Conservation (phyloP, 2,797 vertebrate species). For the Chloroceryle inda region DNA sequence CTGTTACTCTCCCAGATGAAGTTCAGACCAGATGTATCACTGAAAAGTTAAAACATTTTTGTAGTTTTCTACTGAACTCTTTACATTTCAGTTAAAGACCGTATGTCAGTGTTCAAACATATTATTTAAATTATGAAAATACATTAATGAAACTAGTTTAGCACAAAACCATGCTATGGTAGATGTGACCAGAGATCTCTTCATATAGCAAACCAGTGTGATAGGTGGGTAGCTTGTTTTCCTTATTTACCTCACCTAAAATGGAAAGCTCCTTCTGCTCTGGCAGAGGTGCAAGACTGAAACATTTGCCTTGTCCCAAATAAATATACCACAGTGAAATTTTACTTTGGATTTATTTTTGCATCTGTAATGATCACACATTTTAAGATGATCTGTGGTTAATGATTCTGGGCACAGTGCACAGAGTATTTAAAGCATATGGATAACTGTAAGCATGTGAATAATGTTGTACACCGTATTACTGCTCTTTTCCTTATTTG, state of each 20-base stretch:
- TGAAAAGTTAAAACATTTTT: conserved; percentile 20
- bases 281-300: neutral
- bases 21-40: neutral
- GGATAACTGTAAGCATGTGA: neutral
- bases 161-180: neutral
- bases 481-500: neutral
- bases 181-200: neutral
- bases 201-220: neutral
- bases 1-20: neutral
- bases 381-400: neutral
- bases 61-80: neutral
- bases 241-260: neutral
- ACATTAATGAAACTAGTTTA: neutral
- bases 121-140: neutral
- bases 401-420: neutral
- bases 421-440: neutral
- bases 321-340: neutral
- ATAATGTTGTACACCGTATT: neutral
- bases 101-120: neutral
- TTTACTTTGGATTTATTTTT: neutral
- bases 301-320: neutral
- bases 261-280: neutral
- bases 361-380: neutral
- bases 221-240: neutral
- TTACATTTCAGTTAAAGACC: neutral